Base-by-base conservation (phyloP, 23 tunicate species). In the Botrylloides violaceus region DNA sequence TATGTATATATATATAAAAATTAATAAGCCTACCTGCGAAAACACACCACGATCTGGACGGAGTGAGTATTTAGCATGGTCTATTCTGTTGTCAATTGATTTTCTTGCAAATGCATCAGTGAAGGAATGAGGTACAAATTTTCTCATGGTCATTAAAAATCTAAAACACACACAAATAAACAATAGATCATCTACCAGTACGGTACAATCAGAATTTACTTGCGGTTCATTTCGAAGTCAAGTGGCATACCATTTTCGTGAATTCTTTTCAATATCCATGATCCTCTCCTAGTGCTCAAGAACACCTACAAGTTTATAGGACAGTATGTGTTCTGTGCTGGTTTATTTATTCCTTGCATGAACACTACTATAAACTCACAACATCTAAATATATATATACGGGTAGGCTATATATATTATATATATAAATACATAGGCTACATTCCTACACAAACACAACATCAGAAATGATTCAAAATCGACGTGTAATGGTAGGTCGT, bases 201-300 rank as follows among this genome's bases (percentile, higher is more conserved):
- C 53, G 53, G 21, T 59, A 7, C 65, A 59, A 59, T 24, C 29
- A 25, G 22, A n/a, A 18, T 34, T 0, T 79, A 80, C 85, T 71
- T 80, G 60, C 56, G 72, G 1, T 32, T 48, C 23, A 29, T 24
- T 1, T 25, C 1, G 15, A 65, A 26, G 65, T 81, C 87, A 0
- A 74, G 1, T 3, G 87, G 87, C 58, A 74, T 3, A 22, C 87
- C 87, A 34, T 74, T 29, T 4, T 35, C 39, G 55, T 47, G 39
- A 4, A 81, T 70, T 27, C 87, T 34, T 18, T 75, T 63, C 0
- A 81, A 33, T 15, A 81, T 39, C 87, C 87, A 81, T 1, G 80
- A 7, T 0, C 87, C 87, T 6, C 80, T 74, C 53, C 87, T 39
- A 33, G 87, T 81, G 80, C 87, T 81, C 58, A 81, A 38, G 36